These are phyloP conservation scores for Helicolenus hilgendorfi DNA, from an alignment of 2,797 vertebrate species.

Conservation along the genomic window DNA sequence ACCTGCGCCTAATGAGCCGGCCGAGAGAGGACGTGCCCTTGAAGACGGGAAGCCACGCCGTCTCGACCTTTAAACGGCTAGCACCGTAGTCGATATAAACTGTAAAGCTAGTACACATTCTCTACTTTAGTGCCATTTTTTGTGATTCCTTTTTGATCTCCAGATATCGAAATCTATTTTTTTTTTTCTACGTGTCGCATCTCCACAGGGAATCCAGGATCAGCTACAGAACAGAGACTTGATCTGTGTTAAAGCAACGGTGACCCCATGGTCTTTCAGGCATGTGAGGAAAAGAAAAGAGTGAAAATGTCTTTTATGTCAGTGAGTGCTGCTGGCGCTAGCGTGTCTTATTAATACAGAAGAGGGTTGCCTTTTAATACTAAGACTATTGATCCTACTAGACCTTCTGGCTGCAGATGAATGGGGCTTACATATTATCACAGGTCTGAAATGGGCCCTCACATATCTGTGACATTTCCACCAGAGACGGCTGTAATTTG, in stretches of 20 bases:
- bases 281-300: constrained; percentile 19
- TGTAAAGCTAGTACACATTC: background rate
- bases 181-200: background rate
- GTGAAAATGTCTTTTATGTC: constrained; percentile 62
- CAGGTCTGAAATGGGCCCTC: constrained; percentile 63
- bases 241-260: constrained; percentile 30
- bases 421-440: constrained; percentile 71
- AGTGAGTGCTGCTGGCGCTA: constrained; percentile 36
- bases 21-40: constrained; percentile 1
- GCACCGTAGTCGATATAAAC: background rate
- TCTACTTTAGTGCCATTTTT: background rate
- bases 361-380: constrained; percentile 68
- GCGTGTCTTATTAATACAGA: constrained; percentile 77
- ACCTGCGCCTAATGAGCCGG: constrained; percentile 41
- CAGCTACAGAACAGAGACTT: constrained; percentile 5
- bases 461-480: constrained; percentile 84
- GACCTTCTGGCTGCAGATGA: constrained; percentile 79
- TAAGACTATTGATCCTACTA: constrained; percentile 72
- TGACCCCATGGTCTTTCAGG: constrained; percentile 25
- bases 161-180: background rate
- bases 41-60: background rate
- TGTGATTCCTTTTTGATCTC: constrained; percentile 5
- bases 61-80: constrained; percentile 5
- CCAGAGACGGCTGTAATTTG: constrained; percentile 74
- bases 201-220: background rate